Conservation (phyloP, 2,113 vertebrate species). For the Mola mola region DNA sequence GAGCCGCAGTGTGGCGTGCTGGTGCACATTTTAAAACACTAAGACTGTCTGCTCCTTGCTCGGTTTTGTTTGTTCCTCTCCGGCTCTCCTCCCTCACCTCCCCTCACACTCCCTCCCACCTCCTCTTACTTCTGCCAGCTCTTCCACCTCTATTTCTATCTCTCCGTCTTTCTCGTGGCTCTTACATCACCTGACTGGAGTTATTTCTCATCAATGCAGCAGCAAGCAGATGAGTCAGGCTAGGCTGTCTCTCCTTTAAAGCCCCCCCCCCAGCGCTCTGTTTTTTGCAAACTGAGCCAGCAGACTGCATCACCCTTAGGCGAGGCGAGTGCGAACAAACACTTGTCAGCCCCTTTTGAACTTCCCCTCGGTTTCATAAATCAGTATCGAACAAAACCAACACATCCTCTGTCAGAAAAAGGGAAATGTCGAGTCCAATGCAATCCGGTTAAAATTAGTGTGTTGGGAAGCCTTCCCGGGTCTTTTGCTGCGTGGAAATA, state of each 20-base stretch:
- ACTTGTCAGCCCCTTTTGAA: constrained; percentile 26
- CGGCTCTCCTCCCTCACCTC: background rate
- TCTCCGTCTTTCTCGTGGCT: constrained; percentile 43
- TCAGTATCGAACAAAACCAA: constrained; percentile 21
- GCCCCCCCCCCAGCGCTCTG: constrained; percentile 25
- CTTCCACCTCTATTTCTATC: constrained; percentile 34
- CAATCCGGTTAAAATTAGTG: constrained; percentile 44
- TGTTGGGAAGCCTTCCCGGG: constrained; percentile 18
- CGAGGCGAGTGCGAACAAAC: constrained; percentile 37
- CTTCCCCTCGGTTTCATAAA: background rate
- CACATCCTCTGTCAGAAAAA: constrained; percentile 19
- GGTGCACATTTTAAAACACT: constrained; percentile 82
- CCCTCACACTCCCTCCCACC: constrained; percentile 1
- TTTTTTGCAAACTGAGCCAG: constrained; percentile 58
- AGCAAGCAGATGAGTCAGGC: constrained; percentile 82
- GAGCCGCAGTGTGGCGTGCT: constrained; percentile 84
- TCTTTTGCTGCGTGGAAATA: constrained; percentile 46
- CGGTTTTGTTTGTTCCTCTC: constrained; percentile 52
- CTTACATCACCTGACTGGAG: constrained; percentile 79
- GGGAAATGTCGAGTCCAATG: constrained; percentile 43
- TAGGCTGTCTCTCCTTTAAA: constrained; percentile 62
- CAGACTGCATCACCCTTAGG: constrained; percentile 62
- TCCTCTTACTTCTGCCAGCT: constrained; percentile 48
- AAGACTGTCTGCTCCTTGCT: constrained; percentile 56
- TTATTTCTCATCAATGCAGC: constrained; percentile 77